Conservation (phyloP, 1,140 invertebrate genomes). For the Cardiocondyla obscurior region DNA sequence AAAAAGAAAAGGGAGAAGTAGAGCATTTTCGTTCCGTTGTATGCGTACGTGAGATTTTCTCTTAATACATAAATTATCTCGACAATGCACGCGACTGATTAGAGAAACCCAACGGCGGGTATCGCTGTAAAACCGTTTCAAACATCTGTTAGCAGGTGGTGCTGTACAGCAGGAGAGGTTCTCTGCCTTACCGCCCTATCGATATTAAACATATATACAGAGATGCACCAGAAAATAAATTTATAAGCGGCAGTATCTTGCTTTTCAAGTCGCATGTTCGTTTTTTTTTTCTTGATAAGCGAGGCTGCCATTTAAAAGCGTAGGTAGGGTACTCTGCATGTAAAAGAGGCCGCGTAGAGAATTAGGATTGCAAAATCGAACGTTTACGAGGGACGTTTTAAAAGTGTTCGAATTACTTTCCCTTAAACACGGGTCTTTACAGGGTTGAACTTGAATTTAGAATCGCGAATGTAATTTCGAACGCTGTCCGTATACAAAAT, state of each 20-base stretch:
- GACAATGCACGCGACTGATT: slow-evolving; percentile 18
- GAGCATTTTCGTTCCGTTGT: background rate
- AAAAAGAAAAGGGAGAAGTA: too few relatives aligned
- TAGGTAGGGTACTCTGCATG: background rate
- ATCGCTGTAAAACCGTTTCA: slow-evolving; percentile 5
- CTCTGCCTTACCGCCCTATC: slow-evolving; percentile 68
- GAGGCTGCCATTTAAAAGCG: background rate
- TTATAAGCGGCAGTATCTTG: background rate
- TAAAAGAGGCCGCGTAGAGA: background rate
- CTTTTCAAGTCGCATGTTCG: background rate
- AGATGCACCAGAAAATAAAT: background rate
- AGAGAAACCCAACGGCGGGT: slow-evolving; percentile 23
- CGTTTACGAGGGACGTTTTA: background rate
- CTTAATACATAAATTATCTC: background rate
- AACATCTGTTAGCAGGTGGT: slow-evolving; percentile 65
- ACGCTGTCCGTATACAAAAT: background rate
- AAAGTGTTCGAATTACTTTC: background rate
- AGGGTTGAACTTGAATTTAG: background rate
- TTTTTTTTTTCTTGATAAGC: background rate
- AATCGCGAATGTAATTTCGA: background rate
- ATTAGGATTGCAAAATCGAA: background rate
- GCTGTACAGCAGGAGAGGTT: slow-evolving; percentile 19
- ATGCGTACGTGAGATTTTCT: too few relatives aligned
- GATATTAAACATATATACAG: background rate
- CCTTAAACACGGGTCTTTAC: too few relatives aligned